Evolutionary conservation across 2,797 vertebrate genomes (phyloP), one percentile per base, ranked within the genome.

Genomic region (Falco novaeseelandiae): DNA sequence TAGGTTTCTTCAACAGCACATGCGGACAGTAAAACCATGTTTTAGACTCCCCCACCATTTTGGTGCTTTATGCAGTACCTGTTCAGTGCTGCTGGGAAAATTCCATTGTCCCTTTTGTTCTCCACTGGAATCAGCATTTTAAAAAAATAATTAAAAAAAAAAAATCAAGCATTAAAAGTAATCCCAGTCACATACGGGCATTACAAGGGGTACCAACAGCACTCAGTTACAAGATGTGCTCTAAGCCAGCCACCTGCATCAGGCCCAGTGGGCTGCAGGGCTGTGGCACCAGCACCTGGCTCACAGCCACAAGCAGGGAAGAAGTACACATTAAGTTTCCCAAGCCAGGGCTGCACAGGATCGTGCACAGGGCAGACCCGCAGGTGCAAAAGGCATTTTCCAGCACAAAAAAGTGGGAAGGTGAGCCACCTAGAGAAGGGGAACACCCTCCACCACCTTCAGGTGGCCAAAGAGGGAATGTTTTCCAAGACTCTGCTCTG

Each of bases 301-400:
- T 23, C 69, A 46, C 1, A 1, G 57, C n/a, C 44, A 30, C 0
- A 1, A 30, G 34, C 34, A 67, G 13, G 12, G 18, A 59, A 20
- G 34, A 73, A 30, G n/a, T 9, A 15, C 0, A 1, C 1, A 1
- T 12, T 19, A 13, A 0, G 0, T 21, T 52, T 67, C 44, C 73
- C 22, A 81, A 83, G 22, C 18, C 32, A 69, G 20, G 10, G 30
- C 61, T 67, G 21, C 22, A 34, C 36, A 70, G 16, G 6, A 70
- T n/a, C 0, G 0, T 5, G 16, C 16, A 27, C 16, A 23, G 5
- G 7, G 17, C 72, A 59, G 36, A 59, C 22, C 12, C 0, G 0
- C 44, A 87, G 62, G 46, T 67, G 46, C 2, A 0, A 84, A 87
- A 40, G 16, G 51, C 49, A 52, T 65, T 49, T 95, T 78, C 48